phyloP scores from a whole-genome alignment of 2,888 invertebrate species.

The Apantesis nais region DNA sequence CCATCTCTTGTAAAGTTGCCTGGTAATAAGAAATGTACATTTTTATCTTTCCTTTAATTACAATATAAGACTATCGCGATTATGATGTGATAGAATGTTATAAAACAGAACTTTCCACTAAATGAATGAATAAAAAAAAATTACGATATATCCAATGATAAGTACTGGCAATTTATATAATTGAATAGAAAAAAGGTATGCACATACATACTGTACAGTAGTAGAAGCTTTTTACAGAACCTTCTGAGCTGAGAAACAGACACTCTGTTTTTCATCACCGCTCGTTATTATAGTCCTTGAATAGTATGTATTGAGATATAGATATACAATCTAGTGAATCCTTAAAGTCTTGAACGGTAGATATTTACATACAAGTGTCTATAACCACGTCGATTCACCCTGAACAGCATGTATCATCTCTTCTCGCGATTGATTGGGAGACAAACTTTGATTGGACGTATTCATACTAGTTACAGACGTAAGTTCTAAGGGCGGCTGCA shows the following conservation, averaged over 20 bases:
- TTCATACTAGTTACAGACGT: conserved; percentile 46
- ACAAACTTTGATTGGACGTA: conserved; percentile 70
- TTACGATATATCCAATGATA: too few species aligned
- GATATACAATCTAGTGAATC: not conserved
- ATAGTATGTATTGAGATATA: not conserved
- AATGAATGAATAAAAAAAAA: too few species aligned
- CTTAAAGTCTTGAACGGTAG: not conserved
- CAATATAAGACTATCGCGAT: too few species aligned
- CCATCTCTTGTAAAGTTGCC: not conserved
- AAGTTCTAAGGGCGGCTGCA: conserved; percentile 15
- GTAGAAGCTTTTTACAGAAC: too few species aligned
- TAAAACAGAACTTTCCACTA: too few species aligned
- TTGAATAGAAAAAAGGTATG: too few species aligned
- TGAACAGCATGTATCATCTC: conserved; percentile 22
- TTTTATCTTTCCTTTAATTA: too few species aligned
- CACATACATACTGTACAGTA: too few species aligned
- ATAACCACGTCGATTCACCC: conserved; percentile 6
- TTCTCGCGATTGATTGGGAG: conserved; percentile 61
- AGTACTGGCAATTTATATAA: too few species aligned
- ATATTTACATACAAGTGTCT: conserved; percentile 13
- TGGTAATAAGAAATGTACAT: too few species aligned
- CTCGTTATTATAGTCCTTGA: not conserved
- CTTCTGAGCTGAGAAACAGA: not conserved
- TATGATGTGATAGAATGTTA: too few species aligned
- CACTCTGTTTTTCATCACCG: not conserved